A percentile compares a stretch with the other conserved stretches of the same genome.
Evolutionary conservation across 1,140 invertebrate species (phyloP).

Genomic region (Bombus confusus): DNA sequence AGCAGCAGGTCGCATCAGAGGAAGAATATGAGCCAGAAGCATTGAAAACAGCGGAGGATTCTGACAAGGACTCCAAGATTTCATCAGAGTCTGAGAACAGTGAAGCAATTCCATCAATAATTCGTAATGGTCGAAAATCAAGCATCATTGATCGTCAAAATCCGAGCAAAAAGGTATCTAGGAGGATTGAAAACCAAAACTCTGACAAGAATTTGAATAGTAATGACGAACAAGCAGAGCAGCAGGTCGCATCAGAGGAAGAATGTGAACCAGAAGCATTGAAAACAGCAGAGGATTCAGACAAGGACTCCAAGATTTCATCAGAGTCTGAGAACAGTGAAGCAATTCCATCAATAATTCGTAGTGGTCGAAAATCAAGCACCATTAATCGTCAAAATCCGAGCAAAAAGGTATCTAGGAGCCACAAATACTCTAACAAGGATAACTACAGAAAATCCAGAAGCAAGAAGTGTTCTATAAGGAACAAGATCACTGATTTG

Average conservation of each 20-base stretch:
- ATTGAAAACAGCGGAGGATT: background rate
- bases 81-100: constrained; percentile 16
- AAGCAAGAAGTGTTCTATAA: constrained; percentile 24
- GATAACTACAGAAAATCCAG: constrained; percentile 54
- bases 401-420: constrained; percentile 32
- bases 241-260: background rate
- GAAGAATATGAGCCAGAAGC: background rate
- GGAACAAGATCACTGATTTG: constrained; percentile 40
- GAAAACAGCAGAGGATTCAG: background rate
- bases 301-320: constrained; percentile 8
- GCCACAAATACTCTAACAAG: background rate
- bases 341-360: background rate
- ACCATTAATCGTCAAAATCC: background rate
- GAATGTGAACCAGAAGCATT: background rate
- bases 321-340: constrained; percentile 31
- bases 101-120: background rate
- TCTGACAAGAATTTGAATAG: constrained; percentile 66
- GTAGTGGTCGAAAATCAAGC: constrained; percentile 1
- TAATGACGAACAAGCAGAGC: background rate
- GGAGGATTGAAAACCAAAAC: constrained; percentile 71
- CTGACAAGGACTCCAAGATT: constrained; percentile 7
- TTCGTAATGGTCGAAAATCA: background rate
- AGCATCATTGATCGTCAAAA: background rate
- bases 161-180: constrained; percentile 38
- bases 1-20: background rate